Evolutionary conservation across 37 sponge, comb jelly and placozoan genomes (phyloP).

Genomic region (Ephydatia muelleri): DNA sequence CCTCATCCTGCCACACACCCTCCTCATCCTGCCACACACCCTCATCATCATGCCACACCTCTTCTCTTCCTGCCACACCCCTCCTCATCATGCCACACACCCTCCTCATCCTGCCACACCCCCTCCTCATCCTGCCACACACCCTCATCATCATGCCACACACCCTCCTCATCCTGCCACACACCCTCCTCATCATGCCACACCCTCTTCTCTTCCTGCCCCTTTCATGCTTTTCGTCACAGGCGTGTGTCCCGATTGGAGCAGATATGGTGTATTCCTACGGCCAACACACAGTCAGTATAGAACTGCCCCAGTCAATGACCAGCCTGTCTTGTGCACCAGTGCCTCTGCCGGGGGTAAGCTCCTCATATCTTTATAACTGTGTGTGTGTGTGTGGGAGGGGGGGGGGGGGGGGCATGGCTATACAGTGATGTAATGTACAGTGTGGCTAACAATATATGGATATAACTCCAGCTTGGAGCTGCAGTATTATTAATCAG

Average conservation of each 20-base stretch:
- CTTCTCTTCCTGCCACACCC: neutral
- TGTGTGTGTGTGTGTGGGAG: too few species aligned
- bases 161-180: neutral
- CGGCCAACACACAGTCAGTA: constrained; percentile 46
- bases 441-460: too few species aligned
- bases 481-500: too few species aligned
- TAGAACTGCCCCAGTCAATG: constrained; percentile 56
- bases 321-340: neutral
- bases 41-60: neutral
- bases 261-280: constrained; percentile 35
- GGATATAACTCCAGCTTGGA: too few species aligned
- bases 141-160: neutral
- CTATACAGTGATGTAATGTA: too few species aligned
- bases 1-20: neutral
- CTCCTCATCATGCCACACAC: too few species aligned
- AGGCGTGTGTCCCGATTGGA: constrained; percentile 39
- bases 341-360: constrained; percentile 34
- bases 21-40: neutral
- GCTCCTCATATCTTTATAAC: neutral
- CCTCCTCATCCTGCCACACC: neutral
- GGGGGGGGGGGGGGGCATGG: too few species aligned
- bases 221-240: neutral
- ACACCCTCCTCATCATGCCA: neutral
- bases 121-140: neutral
- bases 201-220: neutral